These are phyloP conservation scores for Ranitomeya imitator DNA, from an alignment of 2,113 vertebrate species.

Conservation along the genomic window DNA sequence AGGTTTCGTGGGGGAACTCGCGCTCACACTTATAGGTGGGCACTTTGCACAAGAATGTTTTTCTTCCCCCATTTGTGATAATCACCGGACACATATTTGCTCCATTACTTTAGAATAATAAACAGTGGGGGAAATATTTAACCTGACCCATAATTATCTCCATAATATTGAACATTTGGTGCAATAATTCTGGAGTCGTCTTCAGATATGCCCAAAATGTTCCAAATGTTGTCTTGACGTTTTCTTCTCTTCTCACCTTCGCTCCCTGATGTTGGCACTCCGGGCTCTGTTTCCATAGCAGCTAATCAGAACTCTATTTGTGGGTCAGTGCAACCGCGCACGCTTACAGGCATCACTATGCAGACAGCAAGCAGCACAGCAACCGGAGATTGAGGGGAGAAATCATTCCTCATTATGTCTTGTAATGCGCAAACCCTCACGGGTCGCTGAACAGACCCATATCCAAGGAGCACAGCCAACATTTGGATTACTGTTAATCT, in stretches of 20 bases:
- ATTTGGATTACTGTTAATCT: background rate
- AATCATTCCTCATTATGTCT: conserved; percentile 40
- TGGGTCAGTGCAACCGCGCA: conserved; percentile 38
- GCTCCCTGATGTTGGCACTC: conserved; percentile 14
- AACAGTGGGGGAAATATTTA: no score
- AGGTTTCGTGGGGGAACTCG: no score
- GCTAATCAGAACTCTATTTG: conserved; percentile 41
- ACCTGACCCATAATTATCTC: no score
- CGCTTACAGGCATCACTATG: conserved; percentile 40
- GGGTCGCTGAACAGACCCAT: background rate
- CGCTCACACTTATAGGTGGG: no score
- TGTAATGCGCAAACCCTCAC: conserved; percentile 1
- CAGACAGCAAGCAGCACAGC: conserved; percentile 20
- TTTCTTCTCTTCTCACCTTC: background rate
- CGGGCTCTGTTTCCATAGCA: conserved; percentile 45
- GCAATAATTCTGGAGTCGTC: background rate
- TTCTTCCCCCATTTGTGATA: no score
- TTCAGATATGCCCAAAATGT: background rate
- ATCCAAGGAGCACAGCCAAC: background rate
- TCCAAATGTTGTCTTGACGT: background rate
- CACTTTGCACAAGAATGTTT: no score
- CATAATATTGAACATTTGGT: background rate
- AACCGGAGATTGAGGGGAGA: background rate
- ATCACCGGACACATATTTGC: no score
- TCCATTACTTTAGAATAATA: no score